A percentile compares a stretch with the other conserved stretches of the same genome.
phyloP scores from a whole-genome alignment of 2,797 vertebrate genomes.

The Manis pentadactyla region DNA sequence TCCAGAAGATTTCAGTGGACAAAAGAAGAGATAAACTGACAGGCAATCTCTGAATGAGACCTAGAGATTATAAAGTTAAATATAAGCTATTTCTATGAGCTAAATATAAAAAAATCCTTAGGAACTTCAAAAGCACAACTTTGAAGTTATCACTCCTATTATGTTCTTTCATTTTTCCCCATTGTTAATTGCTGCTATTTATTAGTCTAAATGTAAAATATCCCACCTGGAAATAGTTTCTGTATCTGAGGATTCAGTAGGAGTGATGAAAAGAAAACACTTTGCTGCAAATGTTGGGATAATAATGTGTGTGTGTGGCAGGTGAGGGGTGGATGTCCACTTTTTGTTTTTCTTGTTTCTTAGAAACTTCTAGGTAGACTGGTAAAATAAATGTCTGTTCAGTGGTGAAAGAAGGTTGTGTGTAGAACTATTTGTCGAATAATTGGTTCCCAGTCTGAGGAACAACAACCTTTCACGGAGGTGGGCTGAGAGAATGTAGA shows the following conservation, averaged over 20 bases:
- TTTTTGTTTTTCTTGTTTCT: background rate
- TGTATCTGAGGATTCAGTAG: background rate
- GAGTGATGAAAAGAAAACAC: background rate
- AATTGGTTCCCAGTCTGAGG: background rate
- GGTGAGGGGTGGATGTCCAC: background rate
- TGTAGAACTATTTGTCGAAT: background rate
- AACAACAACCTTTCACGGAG: background rate
- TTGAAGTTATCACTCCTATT: background rate
- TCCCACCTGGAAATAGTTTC: background rate
- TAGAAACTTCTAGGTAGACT: background rate
- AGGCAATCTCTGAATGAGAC: slow-evolving; percentile 10
- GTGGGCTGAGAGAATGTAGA: background rate
- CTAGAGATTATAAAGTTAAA: background rate
- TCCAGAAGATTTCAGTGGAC: background rate
- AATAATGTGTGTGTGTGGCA: background rate
- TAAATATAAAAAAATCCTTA: background rate
- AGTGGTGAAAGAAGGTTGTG: background rate
- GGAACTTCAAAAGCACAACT: background rate
- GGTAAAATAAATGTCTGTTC: background rate
- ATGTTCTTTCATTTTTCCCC: background rate
- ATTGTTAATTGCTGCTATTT: background rate
- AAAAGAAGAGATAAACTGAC: background rate
- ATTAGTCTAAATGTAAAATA: background rate
- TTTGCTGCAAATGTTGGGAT: background rate
- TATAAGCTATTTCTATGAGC: background rate